Evolutionary conservation across 2,113 vertebrate genomes (phyloP), one percentile per base, ranked within the genome.

Genomic region (Recurvirostra avosetta): DNA sequence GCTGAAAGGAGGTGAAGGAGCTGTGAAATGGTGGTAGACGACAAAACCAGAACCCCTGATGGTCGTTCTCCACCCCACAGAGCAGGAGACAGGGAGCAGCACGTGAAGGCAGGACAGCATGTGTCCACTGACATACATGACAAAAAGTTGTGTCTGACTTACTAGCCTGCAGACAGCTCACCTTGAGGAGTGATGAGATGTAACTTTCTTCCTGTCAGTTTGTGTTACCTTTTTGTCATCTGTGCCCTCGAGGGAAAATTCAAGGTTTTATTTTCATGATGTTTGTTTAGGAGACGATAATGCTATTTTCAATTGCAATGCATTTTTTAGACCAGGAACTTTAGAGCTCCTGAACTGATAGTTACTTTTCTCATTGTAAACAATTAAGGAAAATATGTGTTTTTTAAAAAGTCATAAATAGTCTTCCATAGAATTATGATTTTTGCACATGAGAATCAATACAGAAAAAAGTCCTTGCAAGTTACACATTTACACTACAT

Each of bases 61-160:
- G 15, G 9, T 34, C 65, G 22, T 13, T 75, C n/a, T 55, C 32
- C 15, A 27, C 9, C 3, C 6, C 11, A 30, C 0, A 0, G 26
- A 67, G 32, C 18, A 75, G 81, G 29, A 66, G 19, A 19, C 0
- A 2, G 8, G 25, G 36, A 76, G 30, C 12, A 70, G 16, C 14
- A 34, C 15, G 29, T 49, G 50, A 65, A 81, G 50, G 41, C 15
- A 76, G 23, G 63, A n/a, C 34, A 76, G 30, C 8, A 27, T 5
- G 12, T 5, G 53, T 27, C 9, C 13, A 3, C 27, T 21, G 45
- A 23, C 7, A 56, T 23, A 62, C 2, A 3, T 12, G 26, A 80
- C 26, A 87, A 67, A 22, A 32, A 16, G 8, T 34, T 5, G 0
- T 70, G 32, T 38, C 47, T 88, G 40, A 13, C 43, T 66, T 40